phyloP scores from a whole-genome alignment of 2,888 invertebrate species.

The Saturnia japonica region DNA sequence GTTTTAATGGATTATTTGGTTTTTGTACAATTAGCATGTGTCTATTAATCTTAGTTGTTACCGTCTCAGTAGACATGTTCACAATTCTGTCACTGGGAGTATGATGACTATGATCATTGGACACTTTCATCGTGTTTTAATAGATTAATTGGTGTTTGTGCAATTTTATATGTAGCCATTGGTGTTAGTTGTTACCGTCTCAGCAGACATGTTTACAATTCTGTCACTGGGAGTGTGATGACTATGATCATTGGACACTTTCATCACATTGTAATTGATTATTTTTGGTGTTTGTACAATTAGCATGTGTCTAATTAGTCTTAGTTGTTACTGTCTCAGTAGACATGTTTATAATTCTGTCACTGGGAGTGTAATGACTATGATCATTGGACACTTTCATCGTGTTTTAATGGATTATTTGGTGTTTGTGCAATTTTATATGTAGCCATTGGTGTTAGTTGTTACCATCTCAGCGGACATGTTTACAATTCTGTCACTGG shows the following conservation, averaged over 20 bases:
- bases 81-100: not conserved
- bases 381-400: slow-evolving; percentile 19
- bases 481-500: too few relatives aligned
- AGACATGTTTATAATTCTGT: slow-evolving; percentile 29
- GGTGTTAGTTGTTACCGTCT: too few relatives aligned
- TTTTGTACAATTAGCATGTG: not conserved
- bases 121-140: slow-evolving; percentile 4
- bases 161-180: not conserved
- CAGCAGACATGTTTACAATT: too few relatives aligned
- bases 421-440: not conserved
- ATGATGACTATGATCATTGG: slow-evolving; percentile 18
- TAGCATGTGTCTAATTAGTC: not conserved
- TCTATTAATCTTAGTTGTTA: too few relatives aligned
- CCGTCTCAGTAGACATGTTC: too few relatives aligned
- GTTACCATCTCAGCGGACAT: too few relatives aligned
- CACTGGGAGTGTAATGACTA: slow-evolving; percentile 27
- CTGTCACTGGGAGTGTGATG: too few relatives aligned
- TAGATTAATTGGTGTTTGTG: not conserved
- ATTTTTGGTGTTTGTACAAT: not conserved
- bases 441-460: too few relatives aligned
- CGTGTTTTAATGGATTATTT: not conserved
- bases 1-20: not conserved
- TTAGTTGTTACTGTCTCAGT: slow-evolving; percentile 28
- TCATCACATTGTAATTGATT: not conserved
- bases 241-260: not conserved